A percentile compares a stretch with the other conserved stretches of the same genome.
Conservation (phyloP, 2,113 vertebrate species). For the Dicentrarchus labrax region DNA sequence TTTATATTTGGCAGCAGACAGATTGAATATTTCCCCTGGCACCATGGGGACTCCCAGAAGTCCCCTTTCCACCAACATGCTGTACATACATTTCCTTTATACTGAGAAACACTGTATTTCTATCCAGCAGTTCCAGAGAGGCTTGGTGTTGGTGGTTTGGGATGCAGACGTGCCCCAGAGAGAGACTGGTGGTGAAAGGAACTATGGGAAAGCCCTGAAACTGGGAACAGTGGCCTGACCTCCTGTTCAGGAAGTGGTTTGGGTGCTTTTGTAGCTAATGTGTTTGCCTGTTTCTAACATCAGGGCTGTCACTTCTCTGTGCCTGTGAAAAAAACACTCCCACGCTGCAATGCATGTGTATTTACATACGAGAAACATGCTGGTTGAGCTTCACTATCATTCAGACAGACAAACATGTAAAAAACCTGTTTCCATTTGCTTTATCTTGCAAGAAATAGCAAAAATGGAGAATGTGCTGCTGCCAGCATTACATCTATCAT, state of each 20-base stretch:
- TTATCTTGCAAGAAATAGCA: background rate
- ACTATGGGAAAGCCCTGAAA: constrained; percentile 77
- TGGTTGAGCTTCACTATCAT: background rate
- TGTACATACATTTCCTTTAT: constrained; percentile 3
- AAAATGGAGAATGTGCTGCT: background rate
- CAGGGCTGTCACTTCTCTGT: constrained; percentile 1
- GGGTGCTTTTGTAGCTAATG: constrained; percentile 48
- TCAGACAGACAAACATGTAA: background rate
- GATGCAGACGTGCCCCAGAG: constrained; percentile 64
- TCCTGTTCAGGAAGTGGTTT: constrained; percentile 74
- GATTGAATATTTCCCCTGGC: constrained; percentile 16
- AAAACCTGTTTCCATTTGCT: background rate
- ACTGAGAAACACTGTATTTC: constrained; percentile 10
- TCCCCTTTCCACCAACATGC: background rate
- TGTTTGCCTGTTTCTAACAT: constrained; percentile 44
- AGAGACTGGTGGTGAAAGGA: constrained; percentile 61
- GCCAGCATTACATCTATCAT: background rate
- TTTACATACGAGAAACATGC: background rate
- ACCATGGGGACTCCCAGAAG: constrained; percentile 2
- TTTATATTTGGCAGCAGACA: constrained; percentile 49
- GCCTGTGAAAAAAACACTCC: constrained; percentile 4
- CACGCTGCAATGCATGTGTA: background rate
- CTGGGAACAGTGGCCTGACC: constrained; percentile 68
- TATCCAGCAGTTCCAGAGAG: constrained; percentile 9
- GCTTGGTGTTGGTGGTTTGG: constrained; percentile 45